Evolutionary conservation across 1,140 invertebrate species (phyloP).

Genomic region (Drosophila murphyi): DNA sequence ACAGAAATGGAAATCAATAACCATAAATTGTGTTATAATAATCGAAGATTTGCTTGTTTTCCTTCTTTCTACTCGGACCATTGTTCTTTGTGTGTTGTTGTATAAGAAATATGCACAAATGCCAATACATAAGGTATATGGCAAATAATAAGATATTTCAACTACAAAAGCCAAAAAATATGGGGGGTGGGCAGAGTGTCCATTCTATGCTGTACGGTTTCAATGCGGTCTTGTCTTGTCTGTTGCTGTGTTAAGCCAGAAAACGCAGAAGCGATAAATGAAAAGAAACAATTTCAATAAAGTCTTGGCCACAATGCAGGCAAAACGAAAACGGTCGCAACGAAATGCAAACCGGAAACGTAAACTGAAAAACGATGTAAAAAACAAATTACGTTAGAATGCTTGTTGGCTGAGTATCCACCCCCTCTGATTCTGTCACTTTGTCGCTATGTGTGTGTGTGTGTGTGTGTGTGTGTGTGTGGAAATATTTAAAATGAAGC

Average conservation of each 20-base stretch:
- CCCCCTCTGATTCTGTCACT: not conserved
- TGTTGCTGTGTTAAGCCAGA: constrained; percentile 48
- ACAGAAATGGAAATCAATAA: constrained; percentile 47
- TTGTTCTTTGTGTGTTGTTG: constrained; percentile 53
- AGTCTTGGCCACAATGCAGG: constrained; percentile 57
- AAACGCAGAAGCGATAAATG: constrained; percentile 74
- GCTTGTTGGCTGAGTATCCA: constrained; percentile 14
- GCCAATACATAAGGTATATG: constrained; percentile 32
- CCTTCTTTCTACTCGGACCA: constrained; percentile 14
- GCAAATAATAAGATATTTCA: constrained; percentile 28
- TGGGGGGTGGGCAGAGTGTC: not conserved
- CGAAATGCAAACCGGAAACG: constrained; percentile 66
- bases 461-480: constrained; percentile 9
- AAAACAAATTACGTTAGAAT: constrained; percentile 74
- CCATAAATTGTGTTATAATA: constrained; percentile 52
- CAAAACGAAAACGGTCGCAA: constrained; percentile 44
- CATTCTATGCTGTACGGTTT: constrained; percentile 11
- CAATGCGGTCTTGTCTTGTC: constrained; percentile 15
- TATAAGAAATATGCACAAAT: constrained; percentile 52
- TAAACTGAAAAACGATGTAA: constrained; percentile 73
- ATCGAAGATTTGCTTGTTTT: constrained; percentile 50
- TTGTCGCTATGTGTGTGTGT: constrained; percentile 1
- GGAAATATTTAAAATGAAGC: constrained; percentile 75
- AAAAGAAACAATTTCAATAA: constrained; percentile 81
- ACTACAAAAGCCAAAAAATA: constrained; percentile 21